phyloP scores from a whole-genome alignment of 2,113 vertebrate genomes.

The Anhinga rufa region DNA sequence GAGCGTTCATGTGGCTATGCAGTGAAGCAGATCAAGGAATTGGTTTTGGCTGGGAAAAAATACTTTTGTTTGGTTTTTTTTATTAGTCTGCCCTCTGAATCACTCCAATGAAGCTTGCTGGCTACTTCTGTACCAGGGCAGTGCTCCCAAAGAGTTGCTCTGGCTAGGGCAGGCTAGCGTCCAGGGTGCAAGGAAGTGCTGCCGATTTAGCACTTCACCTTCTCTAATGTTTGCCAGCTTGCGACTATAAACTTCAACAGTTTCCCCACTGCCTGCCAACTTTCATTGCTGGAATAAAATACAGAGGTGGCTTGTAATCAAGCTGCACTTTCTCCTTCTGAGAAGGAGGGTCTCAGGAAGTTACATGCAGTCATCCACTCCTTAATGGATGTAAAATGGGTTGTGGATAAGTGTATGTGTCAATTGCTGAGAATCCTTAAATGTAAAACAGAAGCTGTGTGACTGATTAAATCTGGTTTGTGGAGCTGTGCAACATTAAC shows the following conservation, averaged over 20 bases:
- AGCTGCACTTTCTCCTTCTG: not conserved
- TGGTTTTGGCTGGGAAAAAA: not conserved
- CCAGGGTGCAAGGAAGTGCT: not conserved
- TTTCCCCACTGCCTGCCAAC: not conserved
- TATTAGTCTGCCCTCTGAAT: not conserved
- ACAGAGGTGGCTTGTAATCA: not conserved
- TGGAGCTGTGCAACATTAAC: not conserved
- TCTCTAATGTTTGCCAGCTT: not conserved
- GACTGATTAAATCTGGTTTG: not conserved
- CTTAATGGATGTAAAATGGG: not conserved
- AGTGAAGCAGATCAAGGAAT: not conserved
- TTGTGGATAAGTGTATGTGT: not conserved
- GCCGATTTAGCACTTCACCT: not conserved
- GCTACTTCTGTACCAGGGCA: not conserved
- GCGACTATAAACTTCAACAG: not conserved
- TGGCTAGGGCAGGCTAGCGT: not conserved
- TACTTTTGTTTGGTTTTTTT: not conserved
- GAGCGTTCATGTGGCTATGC: not conserved
- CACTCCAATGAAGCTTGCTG: not conserved
- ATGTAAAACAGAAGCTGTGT: not conserved
- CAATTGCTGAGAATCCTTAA: not conserved
- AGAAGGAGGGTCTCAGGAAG: not conserved
- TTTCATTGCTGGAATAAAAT: not conserved
- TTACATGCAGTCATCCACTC: not conserved
- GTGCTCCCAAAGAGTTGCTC: not conserved